A percentile compares a stretch with the other conserved stretches of the same genome.
Conservation (phyloP, 2,888 invertebrate species). For the Mayetiola destructor region DNA sequence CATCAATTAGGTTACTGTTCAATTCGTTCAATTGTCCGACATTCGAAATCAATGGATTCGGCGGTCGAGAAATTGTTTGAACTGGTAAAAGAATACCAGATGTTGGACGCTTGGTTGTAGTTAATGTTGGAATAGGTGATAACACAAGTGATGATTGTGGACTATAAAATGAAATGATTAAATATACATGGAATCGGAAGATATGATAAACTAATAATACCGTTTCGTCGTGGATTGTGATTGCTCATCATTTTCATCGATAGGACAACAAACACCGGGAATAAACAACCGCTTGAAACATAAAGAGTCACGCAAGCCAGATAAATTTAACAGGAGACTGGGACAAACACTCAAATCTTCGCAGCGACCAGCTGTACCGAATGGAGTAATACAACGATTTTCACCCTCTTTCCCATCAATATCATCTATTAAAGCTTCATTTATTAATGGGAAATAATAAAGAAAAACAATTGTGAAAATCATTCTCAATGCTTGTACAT, state of each 20-base stretch:
- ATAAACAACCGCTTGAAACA: conserved; percentile 85
- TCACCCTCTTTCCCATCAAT: conserved; percentile 40
- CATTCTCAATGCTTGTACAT: no score
- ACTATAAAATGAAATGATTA: background rate
- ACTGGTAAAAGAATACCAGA: conserved; percentile 31
- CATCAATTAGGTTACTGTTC: conserved; percentile 27
- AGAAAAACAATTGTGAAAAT: background rate
- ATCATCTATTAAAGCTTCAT: conserved; percentile 34
- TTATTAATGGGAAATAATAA: conserved; percentile 20
- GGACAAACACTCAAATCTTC: conserved; percentile 82
- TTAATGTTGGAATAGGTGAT: conserved; percentile 33
- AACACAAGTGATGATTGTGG: conserved; percentile 24
- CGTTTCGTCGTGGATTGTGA: conserved; percentile 26
- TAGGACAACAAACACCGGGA: conserved; percentile 83
- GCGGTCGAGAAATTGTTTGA: conserved; percentile 37
- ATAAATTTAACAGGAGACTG: conserved; percentile 63
- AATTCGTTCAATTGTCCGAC: conserved; percentile 25
- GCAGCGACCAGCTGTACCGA: conserved; percentile 63
- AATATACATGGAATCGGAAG: background rate
- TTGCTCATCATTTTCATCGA: conserved; percentile 30
- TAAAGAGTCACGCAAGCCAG: conserved; percentile 67
- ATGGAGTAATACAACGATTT: conserved; percentile 65
- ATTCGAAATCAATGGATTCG: conserved; percentile 24
- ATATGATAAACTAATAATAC: background rate
- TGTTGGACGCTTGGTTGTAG: conserved; percentile 37